phyloP scores from a whole-genome alignment of 1,140 invertebrate genomes.

The Drosophila sproati region DNA sequence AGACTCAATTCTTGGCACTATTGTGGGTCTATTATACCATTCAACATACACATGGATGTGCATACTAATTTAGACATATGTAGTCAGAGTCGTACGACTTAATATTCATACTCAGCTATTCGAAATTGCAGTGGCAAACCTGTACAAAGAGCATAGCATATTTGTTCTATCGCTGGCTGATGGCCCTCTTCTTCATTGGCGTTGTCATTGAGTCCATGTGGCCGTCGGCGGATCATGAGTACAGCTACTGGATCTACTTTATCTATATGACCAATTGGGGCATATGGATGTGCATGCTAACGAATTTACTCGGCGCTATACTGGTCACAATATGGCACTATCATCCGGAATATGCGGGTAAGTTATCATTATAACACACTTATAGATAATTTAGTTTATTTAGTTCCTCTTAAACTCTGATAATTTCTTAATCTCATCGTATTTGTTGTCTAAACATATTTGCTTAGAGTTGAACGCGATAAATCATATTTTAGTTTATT shows the following conservation, averaged over 20 bases:
- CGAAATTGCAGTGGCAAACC: conserved; percentile 85
- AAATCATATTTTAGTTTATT: no score
- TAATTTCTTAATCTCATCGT: no score
- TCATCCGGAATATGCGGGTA: conserved; percentile 80
- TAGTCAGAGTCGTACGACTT: conserved; percentile 10
- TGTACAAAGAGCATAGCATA: conserved; percentile 85
- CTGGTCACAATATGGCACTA: conserved; percentile 79
- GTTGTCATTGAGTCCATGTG: conserved; percentile 86
- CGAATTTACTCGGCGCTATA: conserved; percentile 75
- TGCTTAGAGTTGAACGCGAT: no score
- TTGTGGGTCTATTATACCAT: no score
- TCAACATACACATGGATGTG: neutral
- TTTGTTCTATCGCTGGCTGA: conserved; percentile 86
- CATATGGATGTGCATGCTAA: conserved; percentile 86
- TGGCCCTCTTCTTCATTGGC: conserved; percentile 85
- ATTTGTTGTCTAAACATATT: no score
- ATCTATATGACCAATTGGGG: conserved; percentile 93
- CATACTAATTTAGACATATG: conserved; percentile 1
- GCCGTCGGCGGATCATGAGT: conserved; percentile 74
- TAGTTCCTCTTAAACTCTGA: no score
- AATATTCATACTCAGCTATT: conserved; percentile 40
- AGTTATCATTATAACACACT: conserved; percentile 15
- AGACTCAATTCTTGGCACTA: neutral
- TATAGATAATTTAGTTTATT: no score
- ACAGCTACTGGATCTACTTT: conserved; percentile 83